Conservation (phyloP, 2,888 invertebrate species). For the Dolichopus griseipennis region DNA sequence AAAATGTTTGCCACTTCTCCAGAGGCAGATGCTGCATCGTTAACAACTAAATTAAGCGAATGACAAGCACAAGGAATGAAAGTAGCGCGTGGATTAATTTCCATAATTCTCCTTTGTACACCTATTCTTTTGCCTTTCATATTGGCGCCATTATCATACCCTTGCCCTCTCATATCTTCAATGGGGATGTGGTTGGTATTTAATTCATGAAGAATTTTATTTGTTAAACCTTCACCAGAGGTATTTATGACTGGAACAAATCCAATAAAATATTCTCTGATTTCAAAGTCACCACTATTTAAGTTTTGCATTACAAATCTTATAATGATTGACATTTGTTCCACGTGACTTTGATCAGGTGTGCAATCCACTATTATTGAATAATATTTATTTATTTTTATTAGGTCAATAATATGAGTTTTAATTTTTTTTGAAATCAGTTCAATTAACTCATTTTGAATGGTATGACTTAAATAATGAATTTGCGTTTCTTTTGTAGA, state of each 20-base stretch:
- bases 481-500: constrained; percentile 8
- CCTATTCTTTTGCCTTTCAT: constrained; percentile 8
- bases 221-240: constrained; percentile 9
- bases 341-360: constrained; percentile 8
- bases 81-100: constrained; percentile 9
- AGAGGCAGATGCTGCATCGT: constrained; percentile 7
- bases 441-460: constrained; percentile 8
- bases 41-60: constrained; percentile 10
- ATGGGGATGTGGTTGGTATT: constrained; percentile 10
- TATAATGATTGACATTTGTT: constrained; percentile 9
- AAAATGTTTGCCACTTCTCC: neutral
- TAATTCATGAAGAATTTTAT: constrained; percentile 10
- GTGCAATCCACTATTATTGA: constrained; percentile 10
- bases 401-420: constrained; percentile 9
- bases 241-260: constrained; percentile 7
- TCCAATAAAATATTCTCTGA: constrained; percentile 8
- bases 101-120: constrained; percentile 7
- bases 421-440: constrained; percentile 8
- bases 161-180: constrained; percentile 11
- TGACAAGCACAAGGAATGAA: constrained; percentile 8
- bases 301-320: neutral
- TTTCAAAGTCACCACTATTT: constrained; percentile 7
- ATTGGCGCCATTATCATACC: constrained; percentile 9
- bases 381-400: constrained; percentile 8
- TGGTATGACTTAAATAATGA: neutral